These are phyloP conservation scores for Acronicta leporina DNA, from an alignment of 2,888 invertebrate species.

Conservation along the genomic window DNA sequence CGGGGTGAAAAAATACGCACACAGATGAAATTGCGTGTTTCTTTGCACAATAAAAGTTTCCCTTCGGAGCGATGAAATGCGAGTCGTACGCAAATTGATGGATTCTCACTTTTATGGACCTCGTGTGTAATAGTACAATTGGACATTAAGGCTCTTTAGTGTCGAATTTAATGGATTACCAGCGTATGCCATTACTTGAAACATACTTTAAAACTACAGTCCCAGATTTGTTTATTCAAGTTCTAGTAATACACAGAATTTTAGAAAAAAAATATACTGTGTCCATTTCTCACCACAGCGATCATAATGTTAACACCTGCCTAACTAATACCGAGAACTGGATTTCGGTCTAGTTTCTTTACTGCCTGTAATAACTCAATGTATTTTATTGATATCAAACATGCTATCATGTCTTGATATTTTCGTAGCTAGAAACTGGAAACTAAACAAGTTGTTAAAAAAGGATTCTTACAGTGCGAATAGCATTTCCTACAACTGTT, in stretches of 20 bases:
- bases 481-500: constrained; percentile 30
- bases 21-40: not conserved
- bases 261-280: constrained; percentile 1
- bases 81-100: not conserved
- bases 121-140: not conserved
- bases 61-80: not conserved
- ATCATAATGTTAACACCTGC: constrained; percentile 16
- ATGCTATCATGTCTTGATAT: constrained; percentile 32
- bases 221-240: not conserved
- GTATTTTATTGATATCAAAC: constrained; percentile 43
- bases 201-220: not conserved
- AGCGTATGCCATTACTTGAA: not conserved
- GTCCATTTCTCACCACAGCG: constrained; percentile 10
- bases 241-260: not conserved
- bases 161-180: not conserved
- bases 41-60: not conserved
- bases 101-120: not conserved
- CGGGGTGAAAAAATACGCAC: constrained; percentile 28
- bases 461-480: constrained; percentile 14
- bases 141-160: not conserved
- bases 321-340: constrained; percentile 25
- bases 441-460: constrained; percentile 21
- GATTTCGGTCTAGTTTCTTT: constrained; percentile 32
- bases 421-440: constrained; percentile 8
- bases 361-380: constrained; percentile 26